Base-by-base conservation (phyloP, 2,113 vertebrate species). In the Pelecanus crispus region DNA sequence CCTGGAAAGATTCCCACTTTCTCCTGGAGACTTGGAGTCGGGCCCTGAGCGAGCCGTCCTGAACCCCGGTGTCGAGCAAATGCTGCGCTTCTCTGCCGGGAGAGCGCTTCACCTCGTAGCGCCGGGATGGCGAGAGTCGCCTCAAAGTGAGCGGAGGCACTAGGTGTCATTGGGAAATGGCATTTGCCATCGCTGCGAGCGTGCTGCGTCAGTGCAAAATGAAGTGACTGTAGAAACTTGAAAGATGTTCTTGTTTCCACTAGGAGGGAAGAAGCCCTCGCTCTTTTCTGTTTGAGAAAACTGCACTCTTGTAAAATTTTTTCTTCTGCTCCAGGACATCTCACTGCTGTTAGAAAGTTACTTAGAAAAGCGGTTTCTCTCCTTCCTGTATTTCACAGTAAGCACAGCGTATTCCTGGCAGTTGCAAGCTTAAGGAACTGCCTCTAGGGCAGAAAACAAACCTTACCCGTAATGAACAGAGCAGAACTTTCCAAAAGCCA, bases 371-470 rank as follows among this genome's bases (percentile, higher is more conserved):
- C 42, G 32, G 53, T 95, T 87, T 81, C 90, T 97, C 91, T 94
- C 93, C 63, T 95, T 83, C 86, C 91, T 67, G 5, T 94, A 67
- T 97, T 93, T 98, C 89, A 61, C 95, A 83, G 45, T 36, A 58
- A 56, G 81, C 92, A 67, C 92, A 61, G 68, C 47, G 3, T 97
- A 96, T 86, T 94, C 81, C 80, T 74, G 91, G 84, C 85, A 88
- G n/a, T 5, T 78, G 86, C 44, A 79, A 66, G 52, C 59, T 61
- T 52, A 32, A 87, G 78, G 50, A 77, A 38, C 77, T 95, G 92
- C 94, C 92, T 82, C 15, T 78, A 90, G 96, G 95, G 97, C 96
- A 97, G 70, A 95, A 90, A 67, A 83, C 81, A 91, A 86, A 67
- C 52, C 75, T 97, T 86, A 52, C 61, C 80, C 45, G 7, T 55